A percentile compares a stretch with the other conserved stretches of the same genome.
phyloP scores from a whole-genome alignment of 1,140 invertebrate genomes.

The Heliothis subflexa region DNA sequence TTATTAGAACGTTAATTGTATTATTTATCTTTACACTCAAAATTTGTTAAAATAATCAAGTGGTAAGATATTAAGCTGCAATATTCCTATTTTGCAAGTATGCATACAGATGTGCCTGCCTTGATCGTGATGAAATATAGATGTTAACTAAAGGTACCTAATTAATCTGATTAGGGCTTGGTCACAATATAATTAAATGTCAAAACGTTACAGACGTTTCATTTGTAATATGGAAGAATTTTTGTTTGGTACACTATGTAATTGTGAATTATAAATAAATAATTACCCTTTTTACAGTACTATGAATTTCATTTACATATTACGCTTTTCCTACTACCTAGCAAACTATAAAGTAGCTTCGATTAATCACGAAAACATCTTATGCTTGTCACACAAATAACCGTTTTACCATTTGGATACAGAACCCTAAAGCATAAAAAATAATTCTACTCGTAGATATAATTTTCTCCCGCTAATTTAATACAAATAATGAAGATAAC shows the following conservation, averaged over 20 bases:
- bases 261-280: conserved; percentile 83
- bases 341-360: too few relatives aligned
- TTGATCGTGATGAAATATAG: conserved; percentile 58
- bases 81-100: conserved; percentile 56
- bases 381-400: too few relatives aligned
- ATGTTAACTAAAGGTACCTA: conserved; percentile 63
- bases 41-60: conserved; percentile 68
- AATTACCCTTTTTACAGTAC: conserved; percentile 81
- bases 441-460: too few relatives aligned
- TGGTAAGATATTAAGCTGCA: conserved; percentile 55
- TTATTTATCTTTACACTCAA: conserved; percentile 84
- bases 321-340: neutral
- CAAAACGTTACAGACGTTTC: conserved; percentile 63
- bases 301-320: conserved; percentile 38
- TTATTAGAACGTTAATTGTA: conserved; percentile 84
- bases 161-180: conserved; percentile 58
- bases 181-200: conserved; percentile 73
- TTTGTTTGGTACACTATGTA: conserved; percentile 76
- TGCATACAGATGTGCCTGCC: conserved; percentile 54
- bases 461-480: too few relatives aligned
- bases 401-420: too few relatives aligned
- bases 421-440: too few relatives aligned
- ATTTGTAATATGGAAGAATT: conserved; percentile 74
- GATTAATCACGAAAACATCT: too few relatives aligned
- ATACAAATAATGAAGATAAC: too few relatives aligned